Base-by-base conservation (phyloP, 1,140 invertebrate genomes). In the Drosophila rufa region DNA sequence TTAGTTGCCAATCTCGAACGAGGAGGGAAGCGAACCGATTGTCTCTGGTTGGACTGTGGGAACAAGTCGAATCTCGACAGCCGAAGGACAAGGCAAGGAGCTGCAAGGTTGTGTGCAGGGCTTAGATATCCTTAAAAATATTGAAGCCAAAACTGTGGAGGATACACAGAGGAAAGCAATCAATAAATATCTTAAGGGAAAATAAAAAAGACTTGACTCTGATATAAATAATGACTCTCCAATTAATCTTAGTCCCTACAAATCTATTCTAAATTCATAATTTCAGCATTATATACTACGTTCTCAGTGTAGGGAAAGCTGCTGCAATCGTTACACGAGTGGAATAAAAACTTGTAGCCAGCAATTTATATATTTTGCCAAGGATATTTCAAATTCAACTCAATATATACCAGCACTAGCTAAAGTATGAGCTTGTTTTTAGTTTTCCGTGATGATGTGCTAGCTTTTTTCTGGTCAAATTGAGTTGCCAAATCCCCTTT, bases 1-100 rank as follows among this genome's bases (percentile, higher is more conserved):
- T 89, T 80, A 83, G 68, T 80, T 80, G 85, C 42, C 85, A 78
- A 70, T 83, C 74, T 22, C 38, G 19, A n/a, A 19, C 46, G 27
- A 33, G 61, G 19, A 50, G 48, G 57, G 19, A 50, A 43, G 11
- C 38, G 36, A 19, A 43, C n/a, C 33, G 59, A 46, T 48, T 60
- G 53, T 43, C 51, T 25, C 47, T 30, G 43, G 45, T 42, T 50
- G 47, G 50, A 46, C 58, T n/a, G 27, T 57, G 56, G 53, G 74
- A 80, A 69, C 84, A 83, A 74, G 62, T 47, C 59, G 58, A 67
- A 33, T 46, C 36, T 40, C 51, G 56, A 42, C 61, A 66, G 48
- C 14, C 53, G 68, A 85, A 81, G 82, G 73, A 73, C 70, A 73
- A 43, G 17, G 42, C 43, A 68, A 48, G 64, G 68, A 71, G 64